Evolutionary conservation across 2,113 vertebrate species (phyloP).

Genomic region (Eonycteris spelaea): DNA sequence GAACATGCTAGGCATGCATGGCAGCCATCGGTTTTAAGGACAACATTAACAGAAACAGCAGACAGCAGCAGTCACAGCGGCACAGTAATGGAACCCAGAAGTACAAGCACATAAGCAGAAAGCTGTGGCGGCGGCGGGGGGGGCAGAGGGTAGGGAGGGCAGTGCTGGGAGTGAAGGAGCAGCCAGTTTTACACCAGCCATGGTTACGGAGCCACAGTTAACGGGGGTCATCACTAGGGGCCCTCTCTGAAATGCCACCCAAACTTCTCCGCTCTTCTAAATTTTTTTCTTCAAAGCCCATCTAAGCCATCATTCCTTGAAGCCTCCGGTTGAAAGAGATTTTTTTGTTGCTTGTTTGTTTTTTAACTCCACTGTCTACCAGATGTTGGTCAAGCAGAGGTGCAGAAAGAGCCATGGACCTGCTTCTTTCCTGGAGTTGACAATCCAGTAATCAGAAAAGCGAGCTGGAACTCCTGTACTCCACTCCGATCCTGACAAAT

Average conservation of each 20-base stretch:
- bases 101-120: neutral
- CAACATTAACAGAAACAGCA: neutral
- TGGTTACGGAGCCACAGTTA: neutral
- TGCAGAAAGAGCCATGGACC: neutral
- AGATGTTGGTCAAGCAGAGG: neutral
- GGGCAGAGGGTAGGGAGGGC: too few species aligned
- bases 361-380: neutral
- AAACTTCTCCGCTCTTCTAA: neutral
- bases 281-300: neutral
- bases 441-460: neutral
- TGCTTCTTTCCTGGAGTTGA: neutral
- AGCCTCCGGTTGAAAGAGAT: neutral
- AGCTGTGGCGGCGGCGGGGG: accelerated
- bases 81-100: neutral
- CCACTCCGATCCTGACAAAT: neutral
- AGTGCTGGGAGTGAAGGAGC: neutral
- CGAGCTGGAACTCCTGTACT: neutral
- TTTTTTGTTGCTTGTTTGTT: neutral
- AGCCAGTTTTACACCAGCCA: accelerated
- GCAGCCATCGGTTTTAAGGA: neutral
- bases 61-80: too few species aligned
- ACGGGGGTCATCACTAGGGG: neutral
- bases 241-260: neutral
- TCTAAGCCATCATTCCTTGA: neutral
- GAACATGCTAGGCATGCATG: accelerated